Evolutionary conservation across 2,888 invertebrate species (phyloP).

Genomic region (Phasia obesa): DNA sequence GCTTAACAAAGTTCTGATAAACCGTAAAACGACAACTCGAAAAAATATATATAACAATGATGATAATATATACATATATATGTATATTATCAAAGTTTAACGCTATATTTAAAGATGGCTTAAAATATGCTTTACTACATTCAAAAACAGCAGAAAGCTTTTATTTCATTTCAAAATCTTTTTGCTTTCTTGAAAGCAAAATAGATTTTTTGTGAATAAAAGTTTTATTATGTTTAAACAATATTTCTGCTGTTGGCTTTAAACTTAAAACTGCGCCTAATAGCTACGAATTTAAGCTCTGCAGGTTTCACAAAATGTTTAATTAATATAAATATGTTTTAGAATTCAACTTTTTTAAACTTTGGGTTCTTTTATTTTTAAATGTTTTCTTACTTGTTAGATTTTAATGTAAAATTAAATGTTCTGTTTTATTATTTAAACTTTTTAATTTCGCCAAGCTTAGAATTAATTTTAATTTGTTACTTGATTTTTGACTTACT

Average conservation of each 20-base stretch:
- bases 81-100: constrained; percentile 43
- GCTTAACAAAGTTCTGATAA: constrained; percentile 55
- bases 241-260: constrained; percentile 75
- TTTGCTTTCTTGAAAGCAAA: constrained; percentile 44
- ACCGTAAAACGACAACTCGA: constrained; percentile 72
- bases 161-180: constrained; percentile 75
- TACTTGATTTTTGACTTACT: constrained; percentile 45
- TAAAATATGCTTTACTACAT: constrained; percentile 83
- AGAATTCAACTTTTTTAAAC: constrained; percentile 50
- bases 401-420: constrained; percentile 66
- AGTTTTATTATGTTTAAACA: constrained; percentile 70
- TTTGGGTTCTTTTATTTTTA: constrained; percentile 51
- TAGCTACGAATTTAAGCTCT: constrained; percentile 70
- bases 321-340: constrained; percentile 59
- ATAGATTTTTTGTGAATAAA: constrained; percentile 73
- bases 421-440: constrained; percentile 55
- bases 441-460: constrained; percentile 60
- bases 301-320: constrained; percentile 34
- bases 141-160: constrained; percentile 78
- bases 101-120: constrained; percentile 80
- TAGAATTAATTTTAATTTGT: constrained; percentile 57
- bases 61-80: too few relatives aligned
- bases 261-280: constrained; percentile 71
- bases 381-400: constrained; percentile 52
- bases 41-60: constrained; percentile 54